Conservation (phyloP, 2,888 invertebrate species). For the Trichogramma evanescens region DNA sequence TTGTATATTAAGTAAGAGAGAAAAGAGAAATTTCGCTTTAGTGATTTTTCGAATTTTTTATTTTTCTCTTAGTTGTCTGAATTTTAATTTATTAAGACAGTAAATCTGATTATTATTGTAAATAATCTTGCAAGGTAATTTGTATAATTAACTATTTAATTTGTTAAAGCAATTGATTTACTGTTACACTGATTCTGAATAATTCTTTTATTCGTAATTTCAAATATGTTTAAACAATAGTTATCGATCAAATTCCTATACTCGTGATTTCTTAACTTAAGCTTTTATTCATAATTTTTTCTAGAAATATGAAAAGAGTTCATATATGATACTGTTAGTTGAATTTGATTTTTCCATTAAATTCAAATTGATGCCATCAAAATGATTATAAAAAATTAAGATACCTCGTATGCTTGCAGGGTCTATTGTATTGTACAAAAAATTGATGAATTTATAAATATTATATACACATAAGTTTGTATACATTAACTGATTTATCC, state of each 20-base stretch:
- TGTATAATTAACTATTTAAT: conserved; percentile 11
- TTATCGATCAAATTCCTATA: conserved; percentile 15
- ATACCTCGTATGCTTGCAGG: not conserved
- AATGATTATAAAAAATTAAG: not conserved
- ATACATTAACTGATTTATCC: conserved; percentile 21
- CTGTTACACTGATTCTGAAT: conserved; percentile 4
- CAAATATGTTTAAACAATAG: conserved; percentile 5
- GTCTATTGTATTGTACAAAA: not conserved
- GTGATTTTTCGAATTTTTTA: not conserved
- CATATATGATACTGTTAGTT: not conserved
- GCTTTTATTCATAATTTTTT: conserved; percentile 1
- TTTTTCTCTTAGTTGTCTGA: conserved; percentile 8
- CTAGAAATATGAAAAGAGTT: not conserved
- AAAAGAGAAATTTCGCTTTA: conserved; percentile 1
- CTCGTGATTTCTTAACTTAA: conserved; percentile 15
- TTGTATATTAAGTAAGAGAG: conserved; percentile 22
- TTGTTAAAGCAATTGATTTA: conserved; percentile 7
- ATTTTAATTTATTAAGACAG: conserved; percentile 14
- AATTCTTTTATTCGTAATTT: conserved; percentile 17
- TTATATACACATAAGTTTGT: not conserved
- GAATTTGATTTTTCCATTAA: not conserved
- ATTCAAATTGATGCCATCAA: not conserved
- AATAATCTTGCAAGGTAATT: conserved; percentile 6
- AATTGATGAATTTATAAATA: not conserved
- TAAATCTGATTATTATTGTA: conserved; percentile 21